phyloP scores from a whole-genome alignment of 1,140 invertebrate species.

The Diachasma alloeum region DNA sequence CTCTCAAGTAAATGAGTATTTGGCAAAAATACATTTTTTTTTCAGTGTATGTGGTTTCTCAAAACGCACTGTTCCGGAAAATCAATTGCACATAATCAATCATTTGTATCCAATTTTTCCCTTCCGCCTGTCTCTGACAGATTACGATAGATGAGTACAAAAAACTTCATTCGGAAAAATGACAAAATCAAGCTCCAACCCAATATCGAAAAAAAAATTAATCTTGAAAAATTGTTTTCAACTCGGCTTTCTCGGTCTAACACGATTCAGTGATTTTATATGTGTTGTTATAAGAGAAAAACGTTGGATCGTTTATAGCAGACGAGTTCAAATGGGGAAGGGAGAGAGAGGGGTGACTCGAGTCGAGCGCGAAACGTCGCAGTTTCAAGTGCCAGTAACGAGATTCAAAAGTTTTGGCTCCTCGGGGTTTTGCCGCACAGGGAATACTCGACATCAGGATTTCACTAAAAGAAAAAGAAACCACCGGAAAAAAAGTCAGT shows the following conservation, averaged over 20 bases:
- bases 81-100: too few species aligned
- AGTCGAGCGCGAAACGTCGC: conserved; percentile 8
- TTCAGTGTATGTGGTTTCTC: too few species aligned
- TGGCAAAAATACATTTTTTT: too few species aligned
- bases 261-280: neutral
- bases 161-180: neutral
- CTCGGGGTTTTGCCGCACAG: neutral
- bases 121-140: neutral
- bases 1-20: too few species aligned
- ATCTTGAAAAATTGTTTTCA: neutral
- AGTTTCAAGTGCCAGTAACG: conserved; percentile 7
- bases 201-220: neutral
- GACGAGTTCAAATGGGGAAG: neutral
- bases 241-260: neutral
- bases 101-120: neutral
- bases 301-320: neutral
- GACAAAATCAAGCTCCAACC: neutral
- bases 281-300: neutral
- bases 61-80: too few species aligned
- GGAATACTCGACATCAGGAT: neutral
- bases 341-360: neutral
- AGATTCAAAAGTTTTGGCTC: conserved; percentile 7
- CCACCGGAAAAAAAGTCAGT: neutral
- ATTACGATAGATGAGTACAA: neutral
- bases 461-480: neutral